Percentiles rank a stretch among this genome's conserved stretches.
Conservation (phyloP, 2,797 vertebrate genomes). For the Choloepus didactylus region DNA sequence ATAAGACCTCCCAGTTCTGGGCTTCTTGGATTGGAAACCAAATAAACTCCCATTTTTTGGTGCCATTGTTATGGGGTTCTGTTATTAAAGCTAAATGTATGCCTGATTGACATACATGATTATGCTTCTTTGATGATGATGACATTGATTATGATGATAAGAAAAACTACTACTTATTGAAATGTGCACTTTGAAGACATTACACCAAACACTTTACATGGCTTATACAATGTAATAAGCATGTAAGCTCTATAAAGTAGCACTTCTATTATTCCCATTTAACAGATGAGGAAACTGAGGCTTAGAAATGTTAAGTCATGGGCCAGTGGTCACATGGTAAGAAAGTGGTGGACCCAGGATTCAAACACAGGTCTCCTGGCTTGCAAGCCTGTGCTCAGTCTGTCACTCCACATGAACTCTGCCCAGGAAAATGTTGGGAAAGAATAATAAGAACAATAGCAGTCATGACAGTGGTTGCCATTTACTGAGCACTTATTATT, state of each 20-base stretch:
- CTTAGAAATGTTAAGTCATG: background rate
- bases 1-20: background rate
- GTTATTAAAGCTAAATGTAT: background rate
- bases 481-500: too few species aligned
- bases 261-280: background rate
- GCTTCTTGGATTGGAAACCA: background rate
- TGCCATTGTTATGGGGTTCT: background rate
- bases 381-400: background rate
- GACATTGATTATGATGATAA: background rate
- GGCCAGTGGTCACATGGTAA: background rate
- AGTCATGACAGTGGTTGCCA: background rate
- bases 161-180: background rate
- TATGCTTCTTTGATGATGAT: background rate
- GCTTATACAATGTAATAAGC: background rate
- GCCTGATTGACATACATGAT: background rate
- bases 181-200: background rate
- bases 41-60: background rate
- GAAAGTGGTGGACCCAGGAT: background rate
- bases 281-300: background rate
- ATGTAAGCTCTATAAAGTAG: background rate
- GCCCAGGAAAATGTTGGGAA: background rate
- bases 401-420: background rate
- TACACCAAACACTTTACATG: background rate
- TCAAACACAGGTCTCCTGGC: background rate
- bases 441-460: background rate